Evolutionary conservation across 2,888 invertebrate genomes (phyloP), one percentile per base, ranked within the genome.

Genomic region (Rotaria macrura): DNA sequence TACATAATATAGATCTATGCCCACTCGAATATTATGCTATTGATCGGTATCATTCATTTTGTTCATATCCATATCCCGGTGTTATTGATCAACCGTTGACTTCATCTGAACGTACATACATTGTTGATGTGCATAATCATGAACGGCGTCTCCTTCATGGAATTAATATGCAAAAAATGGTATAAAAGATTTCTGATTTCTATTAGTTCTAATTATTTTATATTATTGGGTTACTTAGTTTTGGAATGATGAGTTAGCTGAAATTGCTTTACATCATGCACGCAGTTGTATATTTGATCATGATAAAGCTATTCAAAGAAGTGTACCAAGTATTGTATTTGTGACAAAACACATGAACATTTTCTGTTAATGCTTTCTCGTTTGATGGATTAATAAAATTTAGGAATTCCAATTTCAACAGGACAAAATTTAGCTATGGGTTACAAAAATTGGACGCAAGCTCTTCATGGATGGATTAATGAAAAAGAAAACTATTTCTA

Each of bases 361-460:
- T 52, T 23, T 52, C 9, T 4, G 25, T 0, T 10, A 34, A n/a
- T 40, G 5, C 0, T n/a, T 38, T 25, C 6, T 65, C 3, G 12
- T 9, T 20, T 2, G n/a, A 14, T n/a, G 23, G 23, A 52, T 52
- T 23, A 5, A 52, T 52, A n/a, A n/a, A n/a, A 23, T 79, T 5
- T 25, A 79, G 79, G 20, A 43, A 43, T 79, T n/a, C 79, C 79
- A 79, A 25, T 79, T 12, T 79, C 40, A 40, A 79, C 79, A 1
- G 79, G 79, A 43, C 79, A 79, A 79, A 79, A 79, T 43, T 40
- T 79, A 43, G 79, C 79, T 10, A 43, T 40, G 25, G 79, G 79
- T n/a, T 43, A 43, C 3, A 43, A 79, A 43, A 79, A 79, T 79
- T 79, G 79, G 79, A 79, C 79, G 5, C 12, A 43, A 43, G n/a